Conservation (phyloP, 2,888 invertebrate genomes). For the Camptogramma bilineatum region DNA sequence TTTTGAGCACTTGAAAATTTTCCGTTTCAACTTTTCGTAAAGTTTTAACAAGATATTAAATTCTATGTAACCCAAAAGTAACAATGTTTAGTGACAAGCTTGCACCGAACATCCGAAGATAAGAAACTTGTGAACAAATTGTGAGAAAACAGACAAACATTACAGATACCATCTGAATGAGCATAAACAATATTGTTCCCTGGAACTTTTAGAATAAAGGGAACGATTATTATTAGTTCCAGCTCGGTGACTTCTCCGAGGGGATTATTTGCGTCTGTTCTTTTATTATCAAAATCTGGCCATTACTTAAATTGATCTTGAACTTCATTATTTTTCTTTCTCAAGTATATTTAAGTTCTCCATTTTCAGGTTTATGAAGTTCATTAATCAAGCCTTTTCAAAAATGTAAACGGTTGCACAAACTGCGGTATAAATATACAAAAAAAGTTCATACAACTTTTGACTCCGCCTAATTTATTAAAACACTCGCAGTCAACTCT, state of each 20-base stretch:
- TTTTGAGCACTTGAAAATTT: conserved; percentile 49
- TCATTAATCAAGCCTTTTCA: conserved; percentile 6
- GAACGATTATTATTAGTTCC: conserved; percentile 57
- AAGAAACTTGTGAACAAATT: conserved; percentile 50
- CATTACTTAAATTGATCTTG: conserved; percentile 38
- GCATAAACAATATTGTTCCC: conserved; percentile 50
- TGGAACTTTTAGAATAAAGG: conserved; percentile 54
- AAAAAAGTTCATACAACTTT: conserved; percentile 19
- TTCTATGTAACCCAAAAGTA: conserved; percentile 35
- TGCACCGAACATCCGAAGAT: conserved; percentile 36
- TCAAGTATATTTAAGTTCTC: neutral
- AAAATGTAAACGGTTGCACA: conserved; percentile 15
- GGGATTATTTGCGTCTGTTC: conserved; percentile 40
- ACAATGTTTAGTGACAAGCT: conserved; percentile 33
- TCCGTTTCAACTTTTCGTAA: conserved; percentile 37
- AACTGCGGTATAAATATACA: conserved; percentile 20
- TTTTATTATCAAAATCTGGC: conserved; percentile 38
- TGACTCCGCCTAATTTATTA: conserved; percentile 25
- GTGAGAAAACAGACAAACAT: conserved; percentile 49
- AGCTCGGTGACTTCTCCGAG: conserved; percentile 34
- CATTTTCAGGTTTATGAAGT: neutral
- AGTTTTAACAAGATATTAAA: conserved; percentile 53
- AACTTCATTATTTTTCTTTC: conserved; percentile 29
- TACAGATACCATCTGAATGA: conserved; percentile 53
- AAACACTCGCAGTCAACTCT: conserved; percentile 29